Percentiles rank a stretch among this genome's conserved stretches.
Conservation (phyloP, 2,888 invertebrate species). For the Bombylius discolor region DNA sequence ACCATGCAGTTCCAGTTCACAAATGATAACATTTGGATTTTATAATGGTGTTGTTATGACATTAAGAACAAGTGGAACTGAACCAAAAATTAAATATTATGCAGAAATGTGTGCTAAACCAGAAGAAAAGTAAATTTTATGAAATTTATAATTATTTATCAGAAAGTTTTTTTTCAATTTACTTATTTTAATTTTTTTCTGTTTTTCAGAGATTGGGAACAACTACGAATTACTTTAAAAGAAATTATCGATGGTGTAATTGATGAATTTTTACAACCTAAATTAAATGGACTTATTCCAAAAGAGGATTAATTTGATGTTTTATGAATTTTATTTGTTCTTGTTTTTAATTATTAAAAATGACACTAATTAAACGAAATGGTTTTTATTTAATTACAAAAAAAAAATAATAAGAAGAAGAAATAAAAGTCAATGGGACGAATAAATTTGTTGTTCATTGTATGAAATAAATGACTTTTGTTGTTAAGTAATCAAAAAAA, state of each 20-base stretch:
- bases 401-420: too few species aligned
- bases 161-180: slow-evolving; percentile 10
- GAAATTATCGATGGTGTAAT: slow-evolving; percentile 68
- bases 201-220: slow-evolving; percentile 56
- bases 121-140: slow-evolving; percentile 41
- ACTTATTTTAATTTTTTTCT: not conserved
- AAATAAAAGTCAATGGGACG: too few species aligned
- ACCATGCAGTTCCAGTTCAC: slow-evolving; percentile 50
- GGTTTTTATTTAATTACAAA: too few species aligned
- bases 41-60: slow-evolving; percentile 75
- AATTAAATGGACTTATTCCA: slow-evolving; percentile 46
- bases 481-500: too few species aligned
- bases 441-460: too few species aligned
- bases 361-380: too few species aligned
- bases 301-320: not conserved
- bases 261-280: slow-evolving; percentile 68
- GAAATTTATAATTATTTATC: not conserved
- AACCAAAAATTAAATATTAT: slow-evolving; percentile 99
- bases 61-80: slow-evolving; percentile 92
- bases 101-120: slow-evolving; percentile 71
- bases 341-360: too few species aligned
- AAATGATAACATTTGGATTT: slow-evolving; percentile 95
- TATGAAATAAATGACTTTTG: too few species aligned
- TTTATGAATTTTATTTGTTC: too few species aligned
- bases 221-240: slow-evolving; percentile 46